phyloP scores from a whole-genome alignment of 2,113 vertebrate genomes.

The Callionymus lyra region DNA sequence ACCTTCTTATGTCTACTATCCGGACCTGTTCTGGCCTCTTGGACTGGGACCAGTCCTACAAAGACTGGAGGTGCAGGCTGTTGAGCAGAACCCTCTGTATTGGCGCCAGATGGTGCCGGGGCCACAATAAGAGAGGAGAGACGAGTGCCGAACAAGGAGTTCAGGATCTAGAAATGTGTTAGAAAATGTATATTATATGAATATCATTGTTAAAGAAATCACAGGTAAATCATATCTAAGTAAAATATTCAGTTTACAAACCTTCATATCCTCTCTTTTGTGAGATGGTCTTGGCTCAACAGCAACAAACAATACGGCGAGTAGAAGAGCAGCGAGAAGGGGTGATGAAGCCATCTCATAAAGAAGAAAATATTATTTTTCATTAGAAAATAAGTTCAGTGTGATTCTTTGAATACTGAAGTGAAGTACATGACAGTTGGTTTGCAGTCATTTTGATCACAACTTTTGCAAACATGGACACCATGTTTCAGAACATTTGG shows the following conservation, averaged over 20 bases:
- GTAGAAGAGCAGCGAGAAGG: slow-evolving; percentile 20
- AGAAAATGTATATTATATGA: too few relatives aligned
- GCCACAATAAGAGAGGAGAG: slow-evolving; percentile 50
- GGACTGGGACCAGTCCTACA: background rate
- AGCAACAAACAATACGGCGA: slow-evolving; percentile 29
- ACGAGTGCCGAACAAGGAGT: slow-evolving; percentile 50
- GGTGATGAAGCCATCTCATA: slow-evolving; percentile 3
- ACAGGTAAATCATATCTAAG: too few relatives aligned
- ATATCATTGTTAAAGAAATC: too few relatives aligned
- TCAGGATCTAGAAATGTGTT: slow-evolving; percentile 35
- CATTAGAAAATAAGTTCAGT: too few relatives aligned
- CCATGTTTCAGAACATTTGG: background rate
- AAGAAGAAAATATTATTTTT: too few relatives aligned
- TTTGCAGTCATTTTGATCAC: too few relatives aligned
- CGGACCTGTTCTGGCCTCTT: background rate
- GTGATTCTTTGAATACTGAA: too few relatives aligned
- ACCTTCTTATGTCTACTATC: slow-evolving; percentile 8
- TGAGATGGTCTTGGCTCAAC: slow-evolving; percentile 22
- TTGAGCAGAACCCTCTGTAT: slow-evolving; percentile 42
- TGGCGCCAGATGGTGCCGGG: slow-evolving; percentile 24
- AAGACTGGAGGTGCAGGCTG: background rate
- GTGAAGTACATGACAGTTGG: too few relatives aligned
- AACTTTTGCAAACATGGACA: too few relatives aligned
- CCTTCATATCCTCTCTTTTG: slow-evolving; percentile 17
- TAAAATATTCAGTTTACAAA: slow-evolving; percentile 18